phyloP scores from a whole-genome alignment of 2,888 invertebrate species.

The Dryobotodes eremita region DNA sequence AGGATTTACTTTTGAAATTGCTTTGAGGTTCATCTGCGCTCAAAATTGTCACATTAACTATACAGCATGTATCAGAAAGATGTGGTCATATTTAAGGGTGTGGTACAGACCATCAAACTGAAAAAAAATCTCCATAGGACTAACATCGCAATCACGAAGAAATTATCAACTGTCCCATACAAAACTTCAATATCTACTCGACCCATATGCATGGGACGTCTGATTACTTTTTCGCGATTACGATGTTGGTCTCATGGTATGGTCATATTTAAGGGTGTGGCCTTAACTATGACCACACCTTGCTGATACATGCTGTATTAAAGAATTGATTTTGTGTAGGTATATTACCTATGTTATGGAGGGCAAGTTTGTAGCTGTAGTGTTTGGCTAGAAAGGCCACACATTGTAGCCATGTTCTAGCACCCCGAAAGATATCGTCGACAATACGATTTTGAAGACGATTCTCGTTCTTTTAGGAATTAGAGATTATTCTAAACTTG shows the following conservation, averaged over 20 bases:
- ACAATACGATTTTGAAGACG: not conserved
- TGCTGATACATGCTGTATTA: not conserved
- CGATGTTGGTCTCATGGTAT: too few relatives aligned
- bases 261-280: too few relatives aligned
- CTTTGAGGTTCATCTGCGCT: not conserved
- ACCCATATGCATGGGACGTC: too few relatives aligned
- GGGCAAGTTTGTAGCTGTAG: not conserved
- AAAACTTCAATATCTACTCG: too few relatives aligned
- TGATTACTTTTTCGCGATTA: too few relatives aligned
- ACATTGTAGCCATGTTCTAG: not conserved
- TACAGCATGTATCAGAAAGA: not conserved
- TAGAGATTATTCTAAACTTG: constrained; percentile 14
- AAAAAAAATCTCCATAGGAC: not conserved
- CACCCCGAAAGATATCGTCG: not conserved
- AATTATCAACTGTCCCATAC: not conserved
- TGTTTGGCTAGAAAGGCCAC: not conserved
- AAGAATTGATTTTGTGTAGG: not conserved
- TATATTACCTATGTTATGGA: not conserved
- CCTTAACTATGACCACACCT: not conserved
- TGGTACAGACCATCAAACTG: not conserved
- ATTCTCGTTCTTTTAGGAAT: not conserved
- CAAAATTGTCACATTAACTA: not conserved
- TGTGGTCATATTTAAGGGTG: not conserved
- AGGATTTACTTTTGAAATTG: constrained; percentile 25
- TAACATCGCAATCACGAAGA: not conserved